These are phyloP conservation scores for Anthoptus insignis DNA, from an alignment of 2,888 invertebrate genomes.

Conservation along the genomic window DNA sequence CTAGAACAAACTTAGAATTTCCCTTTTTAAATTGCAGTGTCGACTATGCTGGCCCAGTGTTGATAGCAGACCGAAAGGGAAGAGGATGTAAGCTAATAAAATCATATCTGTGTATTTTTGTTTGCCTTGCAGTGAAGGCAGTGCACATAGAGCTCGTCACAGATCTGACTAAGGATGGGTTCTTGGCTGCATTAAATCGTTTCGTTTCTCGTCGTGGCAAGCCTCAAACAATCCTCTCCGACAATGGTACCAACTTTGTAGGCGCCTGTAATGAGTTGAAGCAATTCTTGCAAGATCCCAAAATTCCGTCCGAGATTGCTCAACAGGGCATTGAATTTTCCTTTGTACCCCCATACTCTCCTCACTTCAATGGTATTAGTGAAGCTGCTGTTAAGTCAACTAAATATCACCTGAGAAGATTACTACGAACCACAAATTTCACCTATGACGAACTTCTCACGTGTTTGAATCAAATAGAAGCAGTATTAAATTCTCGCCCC, in stretches of 20 bases:
- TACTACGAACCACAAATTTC: too few relatives aligned
- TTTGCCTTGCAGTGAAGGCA: slow-evolving; percentile 39
- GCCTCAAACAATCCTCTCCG: not conserved
- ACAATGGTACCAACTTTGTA: slow-evolving; percentile 41
- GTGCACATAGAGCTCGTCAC: not conserved
- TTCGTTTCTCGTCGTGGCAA: not conserved
- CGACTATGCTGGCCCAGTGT: slow-evolving; percentile 42
- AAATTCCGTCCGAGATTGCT: slow-evolving; percentile 33
- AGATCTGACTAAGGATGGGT: slow-evolving; percentile 15
- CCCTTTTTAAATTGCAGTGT: slow-evolving; percentile 19
- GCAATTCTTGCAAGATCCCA: not conserved
- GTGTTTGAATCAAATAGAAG: too few relatives aligned
- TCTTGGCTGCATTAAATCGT: not conserved
- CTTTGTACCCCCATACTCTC: slow-evolving; percentile 37
- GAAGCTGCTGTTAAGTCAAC: not conserved
- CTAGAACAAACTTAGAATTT: not conserved
- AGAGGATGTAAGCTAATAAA: not conserved
- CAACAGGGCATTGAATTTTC: slow-evolving; percentile 2
- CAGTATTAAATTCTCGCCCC: too few relatives aligned
- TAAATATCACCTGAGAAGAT: too few relatives aligned
- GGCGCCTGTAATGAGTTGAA: slow-evolving; percentile 45
- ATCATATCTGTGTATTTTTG: slow-evolving; percentile 31
- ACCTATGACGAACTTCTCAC: too few relatives aligned
- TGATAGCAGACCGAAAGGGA: slow-evolving; percentile 25
- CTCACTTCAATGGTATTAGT: not conserved